Conservation (phyloP, 1,140 invertebrate species). For the Lerema accius region DNA sequence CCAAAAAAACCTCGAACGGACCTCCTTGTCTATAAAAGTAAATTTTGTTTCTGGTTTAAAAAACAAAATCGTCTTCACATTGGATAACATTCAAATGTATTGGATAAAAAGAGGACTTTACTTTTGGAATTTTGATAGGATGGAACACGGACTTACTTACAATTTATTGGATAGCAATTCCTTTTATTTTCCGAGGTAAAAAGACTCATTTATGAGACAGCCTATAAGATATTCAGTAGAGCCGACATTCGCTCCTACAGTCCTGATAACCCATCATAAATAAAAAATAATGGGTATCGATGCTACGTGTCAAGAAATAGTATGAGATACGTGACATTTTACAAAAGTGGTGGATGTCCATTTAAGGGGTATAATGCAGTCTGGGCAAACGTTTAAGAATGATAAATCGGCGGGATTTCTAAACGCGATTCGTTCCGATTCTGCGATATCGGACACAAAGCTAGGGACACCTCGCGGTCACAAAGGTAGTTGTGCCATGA, state of each 20-base stretch:
- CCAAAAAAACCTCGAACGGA: too few species aligned
- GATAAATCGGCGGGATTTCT: conserved; percentile 75
- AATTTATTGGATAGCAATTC: conserved; percentile 20
- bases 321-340: conserved; percentile 71
- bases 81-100: conserved; percentile 20
- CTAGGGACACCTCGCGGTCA: conserved; percentile 52
- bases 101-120: conserved; percentile 17
- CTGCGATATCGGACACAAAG: conserved; percentile 60
- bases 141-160: conserved; percentile 5
- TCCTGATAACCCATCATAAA: conserved; percentile 39
- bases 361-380: conserved; percentile 62
- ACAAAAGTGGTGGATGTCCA: conserved; percentile 67
- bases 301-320: conserved; percentile 63
- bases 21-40: conserved; percentile 9
- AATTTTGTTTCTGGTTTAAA: neutral
- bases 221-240: conserved; percentile 26
- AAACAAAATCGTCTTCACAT: conserved; percentile 21
- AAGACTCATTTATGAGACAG: conserved; percentile 26
- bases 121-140: conserved; percentile 29
- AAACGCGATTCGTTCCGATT: conserved; percentile 75
- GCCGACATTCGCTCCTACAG: neutral
- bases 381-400: conserved; percentile 73
- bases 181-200: conserved; percentile 13
- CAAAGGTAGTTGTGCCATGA: conserved; percentile 30
- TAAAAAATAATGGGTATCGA: conserved; percentile 50